A percentile compares a stretch with the other conserved stretches of the same genome.
Evolutionary conservation across 2,113 vertebrate genomes (phyloP).

Genomic region (Leiothrix lutea): DNA sequence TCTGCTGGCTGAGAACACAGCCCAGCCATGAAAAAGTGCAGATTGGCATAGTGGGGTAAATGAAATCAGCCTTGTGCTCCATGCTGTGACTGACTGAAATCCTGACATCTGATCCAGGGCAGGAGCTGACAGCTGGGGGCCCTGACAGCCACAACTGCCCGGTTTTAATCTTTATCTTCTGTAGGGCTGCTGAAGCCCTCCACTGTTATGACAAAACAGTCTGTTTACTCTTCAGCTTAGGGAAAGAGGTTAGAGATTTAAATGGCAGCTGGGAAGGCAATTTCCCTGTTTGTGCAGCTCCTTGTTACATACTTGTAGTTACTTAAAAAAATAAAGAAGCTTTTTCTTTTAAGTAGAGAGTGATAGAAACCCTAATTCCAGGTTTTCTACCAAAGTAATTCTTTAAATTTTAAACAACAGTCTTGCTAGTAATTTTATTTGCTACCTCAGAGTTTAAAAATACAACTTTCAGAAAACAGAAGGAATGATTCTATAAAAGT

Average conservation of each 20-base stretch:
- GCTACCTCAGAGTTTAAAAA: not conserved
- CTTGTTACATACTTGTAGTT: not conserved
- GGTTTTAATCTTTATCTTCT: slow-evolving; percentile 11
- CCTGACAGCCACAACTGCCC: not conserved
- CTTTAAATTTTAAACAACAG: not conserved
- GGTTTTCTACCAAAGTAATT: not conserved
- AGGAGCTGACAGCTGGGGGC: not conserved
- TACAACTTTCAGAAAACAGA: not conserved
- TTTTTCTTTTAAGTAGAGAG: not conserved
- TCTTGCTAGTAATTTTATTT: not conserved
- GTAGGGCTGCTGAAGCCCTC: not conserved
- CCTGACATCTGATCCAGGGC: not conserved
- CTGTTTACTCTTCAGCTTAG: not conserved
- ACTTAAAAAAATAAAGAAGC: not conserved
- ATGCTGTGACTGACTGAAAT: rapidly evolving
- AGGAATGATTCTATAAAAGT: not conserved
- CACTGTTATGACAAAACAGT: not conserved
- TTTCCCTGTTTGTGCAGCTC: not conserved
- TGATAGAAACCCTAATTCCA: not conserved
- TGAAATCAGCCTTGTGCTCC: not conserved
- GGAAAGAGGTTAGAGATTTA: not conserved
- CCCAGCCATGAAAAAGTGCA: not conserved
- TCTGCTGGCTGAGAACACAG: not conserved
- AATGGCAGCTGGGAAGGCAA: not conserved
- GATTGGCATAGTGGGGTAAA: not conserved